These are phyloP conservation scores for Catocala fraxini DNA, from an alignment of 2,888 invertebrate species.

Conservation along the genomic window DNA sequence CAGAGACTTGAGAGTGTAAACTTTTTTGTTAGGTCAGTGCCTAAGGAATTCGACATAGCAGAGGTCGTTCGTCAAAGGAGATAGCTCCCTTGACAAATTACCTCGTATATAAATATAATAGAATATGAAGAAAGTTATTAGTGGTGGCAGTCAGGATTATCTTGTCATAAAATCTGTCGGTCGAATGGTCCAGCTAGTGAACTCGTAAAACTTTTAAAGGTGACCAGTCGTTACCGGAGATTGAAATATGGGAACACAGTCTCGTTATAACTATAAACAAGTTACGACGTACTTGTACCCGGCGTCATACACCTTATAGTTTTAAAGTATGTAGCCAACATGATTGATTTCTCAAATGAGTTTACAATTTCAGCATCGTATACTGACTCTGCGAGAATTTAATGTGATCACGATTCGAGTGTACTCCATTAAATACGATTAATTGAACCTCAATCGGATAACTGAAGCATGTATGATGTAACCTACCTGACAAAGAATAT, in stretches of 20 bases:
- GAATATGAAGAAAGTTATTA: slow-evolving; percentile 2
- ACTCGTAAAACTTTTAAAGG: slow-evolving; percentile 58
- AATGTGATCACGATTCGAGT: neutral
- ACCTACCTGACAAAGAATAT: slow-evolving; percentile 93
- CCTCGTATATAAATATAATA: neutral
- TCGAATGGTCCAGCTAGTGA: slow-evolving; percentile 20
- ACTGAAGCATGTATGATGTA: neutral
- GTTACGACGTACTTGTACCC: slow-evolving; percentile 62
- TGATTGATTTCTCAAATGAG: no score
- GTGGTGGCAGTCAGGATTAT: neutral
- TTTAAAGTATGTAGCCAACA: slow-evolving; percentile 13
- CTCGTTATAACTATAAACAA: slow-evolving; percentile 69
- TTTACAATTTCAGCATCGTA: no score
- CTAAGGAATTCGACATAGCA: no score
- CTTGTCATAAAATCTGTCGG: slow-evolving; percentile 12
- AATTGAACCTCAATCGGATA: neutral
- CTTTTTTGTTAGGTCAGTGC: no score
- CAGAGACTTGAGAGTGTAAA: no score
- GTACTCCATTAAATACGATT: neutral
- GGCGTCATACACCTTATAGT: slow-evolving; percentile 44
- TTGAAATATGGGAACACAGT: slow-evolving; percentile 44
- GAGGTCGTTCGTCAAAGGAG: no score
- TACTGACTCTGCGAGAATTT: no score
- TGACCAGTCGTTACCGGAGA: slow-evolving; percentile 58
- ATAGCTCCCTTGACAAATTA: no score